Base-by-base conservation (phyloP, 1,140 invertebrate genomes). In the Nasonia longicornis region DNA sequence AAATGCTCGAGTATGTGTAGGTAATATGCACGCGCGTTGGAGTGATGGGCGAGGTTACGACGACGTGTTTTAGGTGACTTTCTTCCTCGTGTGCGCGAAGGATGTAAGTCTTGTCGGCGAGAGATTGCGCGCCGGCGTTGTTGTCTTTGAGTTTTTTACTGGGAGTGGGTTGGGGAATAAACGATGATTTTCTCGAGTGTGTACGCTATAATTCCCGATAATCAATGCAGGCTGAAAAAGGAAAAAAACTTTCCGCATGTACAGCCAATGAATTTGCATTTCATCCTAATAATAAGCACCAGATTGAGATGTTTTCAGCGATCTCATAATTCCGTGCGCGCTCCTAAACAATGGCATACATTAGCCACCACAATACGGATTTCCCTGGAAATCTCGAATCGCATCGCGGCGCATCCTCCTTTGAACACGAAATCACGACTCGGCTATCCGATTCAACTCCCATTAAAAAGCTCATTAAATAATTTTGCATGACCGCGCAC, bases 401-500 rank as follows among this genome's bases (percentile, higher is more conserved):
- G 52, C 52, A 20, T 58, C 52, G 20, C 16, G 7, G 45, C 38
- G 22, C 42, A 74, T 74, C 72, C 72, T 74, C 22, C 16, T 74
- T 74, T 35, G 8, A 58, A 74, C 72, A 74, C 38, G 45, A 22
- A 22, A 35, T 69, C 66, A 10, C 10, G n/a, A 58, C 8, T 74
- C 29, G 12, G 22, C 45, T 74, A 52, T 20, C 52, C 72, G 72
- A 74, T 58, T 58, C 52, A 58, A 20, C 52, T 58, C 52, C 52
- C 20, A 58, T 69, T 71, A 35, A 38, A 20, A 35, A 71, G 29
- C 70, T 70, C 67, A 79, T 79, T 79, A 79, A 63, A 42, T 16
- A 78, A 70, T 35, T 52, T n/a, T 42, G 35, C 63, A 35, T n/a
- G 42, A n/a, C 14, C 66, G n/a, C 10, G 0, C 7, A 16, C 16